These are phyloP conservation scores for Etheostoma spectabile DNA, from an alignment of 2,113 vertebrate species.

Conservation along the genomic window DNA sequence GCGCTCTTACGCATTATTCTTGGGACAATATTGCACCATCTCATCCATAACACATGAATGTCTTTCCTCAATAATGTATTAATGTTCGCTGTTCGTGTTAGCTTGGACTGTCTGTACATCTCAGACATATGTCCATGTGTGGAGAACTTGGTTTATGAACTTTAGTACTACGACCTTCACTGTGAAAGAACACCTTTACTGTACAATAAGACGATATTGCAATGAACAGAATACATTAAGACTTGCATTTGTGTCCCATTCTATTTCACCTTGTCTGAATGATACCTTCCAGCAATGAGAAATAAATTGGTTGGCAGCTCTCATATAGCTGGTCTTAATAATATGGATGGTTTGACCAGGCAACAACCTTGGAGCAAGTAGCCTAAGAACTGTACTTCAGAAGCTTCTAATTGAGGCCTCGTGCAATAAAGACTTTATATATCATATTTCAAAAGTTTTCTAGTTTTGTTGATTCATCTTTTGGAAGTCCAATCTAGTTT, in stretches of 20 bases:
- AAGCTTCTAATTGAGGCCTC: background rate
- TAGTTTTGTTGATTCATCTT: background rate
- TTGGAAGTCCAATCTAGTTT: constrained; percentile 15
- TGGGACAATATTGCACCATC: constrained; percentile 63
- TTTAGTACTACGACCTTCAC: background rate
- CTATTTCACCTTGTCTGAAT: constrained; percentile 12
- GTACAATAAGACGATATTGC: background rate
- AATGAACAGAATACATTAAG: constrained; percentile 2
- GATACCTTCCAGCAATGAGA: background rate
- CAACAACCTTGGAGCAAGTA: background rate
- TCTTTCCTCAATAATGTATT: constrained; percentile 53
- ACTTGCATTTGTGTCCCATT: background rate
- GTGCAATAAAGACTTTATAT: background rate
- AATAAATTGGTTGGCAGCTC: background rate
- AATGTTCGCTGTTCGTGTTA: constrained; percentile 10
- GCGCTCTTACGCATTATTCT: constrained; percentile 54
- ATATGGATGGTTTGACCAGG: background rate
- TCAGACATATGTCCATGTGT: background rate
- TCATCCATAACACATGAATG: constrained; percentile 51
- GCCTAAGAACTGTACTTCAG: background rate
- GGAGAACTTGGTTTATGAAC: background rate
- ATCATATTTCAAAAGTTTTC: background rate
- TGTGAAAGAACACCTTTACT: constrained; percentile 10
- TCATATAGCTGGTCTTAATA: background rate
- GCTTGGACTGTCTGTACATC: background rate